Evolutionary conservation across 2,888 invertebrate genomes (phyloP), one percentile per base, ranked within the genome.

Genomic region (Lasioglossum villosulum): DNA sequence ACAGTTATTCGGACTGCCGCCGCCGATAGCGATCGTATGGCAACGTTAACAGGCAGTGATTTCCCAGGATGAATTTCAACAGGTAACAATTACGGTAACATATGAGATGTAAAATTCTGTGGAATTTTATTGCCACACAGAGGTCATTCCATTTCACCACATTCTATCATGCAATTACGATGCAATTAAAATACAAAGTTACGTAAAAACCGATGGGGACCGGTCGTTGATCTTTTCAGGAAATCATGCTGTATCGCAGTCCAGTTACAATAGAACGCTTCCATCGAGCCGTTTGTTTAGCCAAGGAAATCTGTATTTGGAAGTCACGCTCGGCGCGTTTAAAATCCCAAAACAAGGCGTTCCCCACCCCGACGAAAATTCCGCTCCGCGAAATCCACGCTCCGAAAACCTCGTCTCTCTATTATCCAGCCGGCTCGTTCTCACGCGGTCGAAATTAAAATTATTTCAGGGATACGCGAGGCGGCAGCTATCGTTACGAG

Each of bases 361-460:
- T 37, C 19, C 37, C 23, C 66, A 3, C 1, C 4, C 12, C n/a
- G 23, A 10, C 23, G 68, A 37, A 37, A 68, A 68, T 68, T 68
- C 68, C 68, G 37, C 68, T 68, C 68, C 23, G 34, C 37, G 68
- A 37, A 23, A 68, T 68, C 68, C 37, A 37, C 23, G 68, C 68
- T 68, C 68, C 68, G 68, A 68, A 68, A 68, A 68, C 30, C 30
- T 42, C 34, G 27, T 48, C 39, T 30, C 66, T 68, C 73, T 63
- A 42, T 37, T 30, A 27, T 68, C 23, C 30, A 19, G 63, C 14
- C 63, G 45, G 66, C 48, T 75, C 75, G 78, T 84, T 84, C 84
- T 84, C 84, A 84, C 84, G 83, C 83, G 79, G 78, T 84, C 83
- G 66, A 82, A 85, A 80, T 80, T 79, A 80, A 86, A 85, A 85